Conservation (phyloP, 2,797 vertebrate species). For the Sebastes minor region DNA sequence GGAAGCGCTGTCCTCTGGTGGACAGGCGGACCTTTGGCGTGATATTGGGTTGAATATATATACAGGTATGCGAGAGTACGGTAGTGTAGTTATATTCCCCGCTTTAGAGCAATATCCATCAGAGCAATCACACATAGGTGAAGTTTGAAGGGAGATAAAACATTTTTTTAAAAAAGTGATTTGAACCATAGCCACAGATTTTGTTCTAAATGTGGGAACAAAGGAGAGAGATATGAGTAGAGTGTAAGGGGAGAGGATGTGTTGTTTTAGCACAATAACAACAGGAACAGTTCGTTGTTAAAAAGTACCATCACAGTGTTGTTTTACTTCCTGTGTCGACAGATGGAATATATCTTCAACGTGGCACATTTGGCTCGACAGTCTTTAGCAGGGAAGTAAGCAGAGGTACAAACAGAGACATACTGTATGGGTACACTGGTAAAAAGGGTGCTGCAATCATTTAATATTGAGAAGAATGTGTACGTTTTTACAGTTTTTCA, state of each 20-base stretch:
- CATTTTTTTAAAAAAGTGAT: background rate
- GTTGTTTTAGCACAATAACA: background rate
- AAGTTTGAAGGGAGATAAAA: background rate
- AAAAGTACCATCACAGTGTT: background rate
- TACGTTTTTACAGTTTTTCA: background rate
- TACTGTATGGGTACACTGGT: slow-evolving; percentile 3
- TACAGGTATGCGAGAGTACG: background rate
- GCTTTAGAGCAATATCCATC: too few relatives aligned
- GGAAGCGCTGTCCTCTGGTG: too few relatives aligned
- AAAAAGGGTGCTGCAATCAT: background rate
- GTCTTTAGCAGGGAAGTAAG: background rate
- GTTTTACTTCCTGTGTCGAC: background rate
- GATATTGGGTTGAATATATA: background rate
- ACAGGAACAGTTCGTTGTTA: background rate
- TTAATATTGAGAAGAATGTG: background rate
- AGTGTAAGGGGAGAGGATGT: background rate
- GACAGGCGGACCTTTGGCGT: too few relatives aligned
- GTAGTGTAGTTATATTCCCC: too few relatives aligned
- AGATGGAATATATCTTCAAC: slow-evolving; percentile 1
- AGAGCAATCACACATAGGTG: background rate
- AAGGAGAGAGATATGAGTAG: background rate
- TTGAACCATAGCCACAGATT: background rate
- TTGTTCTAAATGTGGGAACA: background rate
- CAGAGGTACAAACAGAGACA: slow-evolving; percentile 2
- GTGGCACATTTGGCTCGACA: background rate